Evolutionary conservation across 92 coral and sea anemone genomes (phyloP).

Genomic region (Paramuricea clavata): DNA sequence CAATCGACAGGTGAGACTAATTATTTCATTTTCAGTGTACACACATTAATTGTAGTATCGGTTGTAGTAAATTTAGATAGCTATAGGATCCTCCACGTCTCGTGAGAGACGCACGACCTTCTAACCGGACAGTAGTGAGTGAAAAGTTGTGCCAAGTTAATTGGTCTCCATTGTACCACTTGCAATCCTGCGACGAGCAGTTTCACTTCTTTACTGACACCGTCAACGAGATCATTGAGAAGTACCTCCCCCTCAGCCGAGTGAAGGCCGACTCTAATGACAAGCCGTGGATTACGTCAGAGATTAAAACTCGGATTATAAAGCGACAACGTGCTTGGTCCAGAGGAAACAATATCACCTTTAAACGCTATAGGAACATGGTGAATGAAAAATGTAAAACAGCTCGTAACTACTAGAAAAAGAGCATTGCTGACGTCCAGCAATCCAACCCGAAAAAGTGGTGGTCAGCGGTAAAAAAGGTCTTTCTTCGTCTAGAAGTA

Average conservation of each 20-base stretch:
- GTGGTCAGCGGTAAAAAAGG: constrained; percentile 43
- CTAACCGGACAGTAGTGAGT: not conserved
- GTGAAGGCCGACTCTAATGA: constrained; percentile 41
- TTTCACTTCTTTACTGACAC: not conserved
- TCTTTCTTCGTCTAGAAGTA: not conserved
- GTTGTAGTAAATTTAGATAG: no score
- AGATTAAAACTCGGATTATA: constrained; percentile 12
- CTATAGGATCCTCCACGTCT: no score
- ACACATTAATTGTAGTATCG: no score
- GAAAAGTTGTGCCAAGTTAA: not conserved
- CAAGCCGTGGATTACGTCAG: constrained; percentile 43
- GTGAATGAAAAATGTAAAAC: constrained; percentile 19
- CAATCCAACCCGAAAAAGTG: constrained; percentile 32
- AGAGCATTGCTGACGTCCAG: constrained; percentile 31
- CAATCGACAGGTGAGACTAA: constrained; percentile 82
- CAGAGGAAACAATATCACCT: constrained; percentile 6
- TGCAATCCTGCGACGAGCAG: not conserved
- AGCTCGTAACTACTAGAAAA: constrained; percentile 2
- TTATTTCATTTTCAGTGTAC: not conserved
- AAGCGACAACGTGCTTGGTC: constrained; percentile 32
- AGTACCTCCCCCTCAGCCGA: no score
- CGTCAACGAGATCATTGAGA: no score
- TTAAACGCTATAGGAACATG: constrained; percentile 23
- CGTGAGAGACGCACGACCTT: no score
- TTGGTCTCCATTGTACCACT: not conserved